These are phyloP conservation scores for Aphidius gifuensis DNA, from an alignment of 1,140 invertebrate species.

Conservation along the genomic window DNA sequence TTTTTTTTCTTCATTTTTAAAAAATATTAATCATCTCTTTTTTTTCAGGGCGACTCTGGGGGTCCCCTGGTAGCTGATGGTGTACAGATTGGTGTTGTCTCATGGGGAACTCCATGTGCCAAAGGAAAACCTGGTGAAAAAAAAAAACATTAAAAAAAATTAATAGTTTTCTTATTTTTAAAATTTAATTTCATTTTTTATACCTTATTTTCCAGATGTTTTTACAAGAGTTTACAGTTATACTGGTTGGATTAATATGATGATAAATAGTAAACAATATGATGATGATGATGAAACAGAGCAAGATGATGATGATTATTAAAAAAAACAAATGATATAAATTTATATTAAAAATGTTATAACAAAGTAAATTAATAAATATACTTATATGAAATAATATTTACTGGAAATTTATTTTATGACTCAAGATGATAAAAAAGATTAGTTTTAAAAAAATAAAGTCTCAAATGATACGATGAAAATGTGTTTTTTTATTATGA, in stretches of 20 bases:
- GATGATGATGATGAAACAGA: slow-evolving; percentile 24
- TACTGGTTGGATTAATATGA: slow-evolving; percentile 50
- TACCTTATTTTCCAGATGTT: slow-evolving; percentile 44
- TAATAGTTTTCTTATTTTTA: too few species aligned
- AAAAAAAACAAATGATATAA: background rate
- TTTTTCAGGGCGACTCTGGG: slow-evolving; percentile 56
- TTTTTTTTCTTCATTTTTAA: slow-evolving; percentile 9
- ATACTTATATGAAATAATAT: too few species aligned
- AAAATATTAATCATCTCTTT: background rate
- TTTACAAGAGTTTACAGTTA: slow-evolving; percentile 56
- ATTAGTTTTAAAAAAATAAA: background rate
- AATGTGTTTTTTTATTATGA: too few species aligned
- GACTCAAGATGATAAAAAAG: too few species aligned
- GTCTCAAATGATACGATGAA: background rate
- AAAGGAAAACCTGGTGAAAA: slow-evolving; percentile 45
- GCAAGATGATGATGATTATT: background rate
- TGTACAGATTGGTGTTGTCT: slow-evolving; percentile 56
- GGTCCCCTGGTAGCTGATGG: slow-evolving; percentile 52
- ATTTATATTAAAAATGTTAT: background rate
- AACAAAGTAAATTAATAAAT: background rate
- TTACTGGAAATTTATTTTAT: too few species aligned
- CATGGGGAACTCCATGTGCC: slow-evolving; percentile 62
- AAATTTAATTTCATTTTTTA: too few species aligned
- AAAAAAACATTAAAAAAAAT: too few species aligned
- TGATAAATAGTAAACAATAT: slow-evolving; percentile 27